Evolutionary conservation across 1,140 invertebrate genomes (phyloP).

Genomic region (Penaeus vannamei): DNA sequence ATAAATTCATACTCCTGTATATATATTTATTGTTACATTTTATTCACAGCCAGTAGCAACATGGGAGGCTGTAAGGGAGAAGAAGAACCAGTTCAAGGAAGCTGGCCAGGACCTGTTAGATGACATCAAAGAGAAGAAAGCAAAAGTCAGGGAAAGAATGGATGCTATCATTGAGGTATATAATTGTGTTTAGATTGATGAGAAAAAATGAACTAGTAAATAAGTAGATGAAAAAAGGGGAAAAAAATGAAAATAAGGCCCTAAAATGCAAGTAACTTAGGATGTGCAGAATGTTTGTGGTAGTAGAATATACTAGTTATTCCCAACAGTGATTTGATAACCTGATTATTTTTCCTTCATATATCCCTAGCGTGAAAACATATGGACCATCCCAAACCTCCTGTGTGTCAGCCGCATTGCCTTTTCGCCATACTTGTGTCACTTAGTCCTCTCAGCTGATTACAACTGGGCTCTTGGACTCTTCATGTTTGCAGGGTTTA

Average conservation of each 20-base stretch:
- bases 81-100: slow-evolving; percentile 75
- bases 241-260: no score
- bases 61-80: slow-evolving; percentile 72
- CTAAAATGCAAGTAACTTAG: no score
- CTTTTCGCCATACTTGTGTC: slow-evolving; percentile 88
- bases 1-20: background rate
- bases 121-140: slow-evolving; percentile 80
- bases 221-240: no score
- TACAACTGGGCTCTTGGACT: slow-evolving; percentile 82
- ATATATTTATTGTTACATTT: background rate
- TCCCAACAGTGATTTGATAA: no score
- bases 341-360: no score
- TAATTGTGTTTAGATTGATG: background rate
- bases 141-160: slow-evolving; percentile 77
- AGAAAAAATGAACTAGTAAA: background rate
- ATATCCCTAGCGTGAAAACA: slow-evolving; percentile 82
- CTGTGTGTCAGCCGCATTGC: slow-evolving; percentile 87
- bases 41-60: slow-evolving; percentile 33
- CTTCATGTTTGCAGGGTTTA: slow-evolving; percentile 84
- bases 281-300: no score
- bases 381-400: slow-evolving; percentile 93
- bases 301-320: no score
- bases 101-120: slow-evolving; percentile 77
- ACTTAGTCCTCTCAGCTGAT: slow-evolving; percentile 84
- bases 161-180: slow-evolving; percentile 79